These are phyloP conservation scores for Carduelis carduelis DNA, from an alignment of 2,797 vertebrate species.

Conservation along the genomic window DNA sequence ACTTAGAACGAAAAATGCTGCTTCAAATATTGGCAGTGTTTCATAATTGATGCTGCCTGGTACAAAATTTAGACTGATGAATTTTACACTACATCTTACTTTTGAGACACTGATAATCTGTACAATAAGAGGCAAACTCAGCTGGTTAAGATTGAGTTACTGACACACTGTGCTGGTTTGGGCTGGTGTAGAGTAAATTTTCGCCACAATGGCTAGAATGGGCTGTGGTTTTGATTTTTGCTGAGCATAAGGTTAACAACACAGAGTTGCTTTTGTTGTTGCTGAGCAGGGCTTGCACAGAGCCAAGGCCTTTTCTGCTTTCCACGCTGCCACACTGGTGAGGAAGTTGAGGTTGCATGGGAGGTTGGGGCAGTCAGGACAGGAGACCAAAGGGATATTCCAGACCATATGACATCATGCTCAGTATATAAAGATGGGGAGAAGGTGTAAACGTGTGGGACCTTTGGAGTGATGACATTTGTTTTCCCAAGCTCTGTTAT, in stretches of 20 bases:
- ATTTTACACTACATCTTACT: not conserved
- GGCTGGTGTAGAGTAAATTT: not conserved
- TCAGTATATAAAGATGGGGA: not conserved
- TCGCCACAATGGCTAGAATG: not conserved
- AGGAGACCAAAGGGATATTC: not conserved
- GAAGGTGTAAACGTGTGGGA: not conserved
- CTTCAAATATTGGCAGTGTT: not conserved
- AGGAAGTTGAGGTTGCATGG: accelerated
- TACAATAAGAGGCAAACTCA: not conserved
- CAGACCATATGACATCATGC: too few species aligned
- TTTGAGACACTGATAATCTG: not conserved
- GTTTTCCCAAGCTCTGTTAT: not conserved
- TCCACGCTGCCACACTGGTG: accelerated
- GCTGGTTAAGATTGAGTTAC: not conserved
- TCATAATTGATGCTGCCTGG: not conserved
- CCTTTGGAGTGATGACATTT: not conserved
- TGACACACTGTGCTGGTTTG: not conserved
- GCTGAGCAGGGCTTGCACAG: not conserved
- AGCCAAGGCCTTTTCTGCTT: not conserved
- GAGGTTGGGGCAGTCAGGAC: not conserved
- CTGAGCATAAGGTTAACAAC: not conserved
- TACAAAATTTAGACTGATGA: not conserved
- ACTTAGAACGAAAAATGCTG: not conserved
- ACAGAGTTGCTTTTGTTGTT: not conserved
- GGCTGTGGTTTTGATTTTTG: not conserved